A percentile compares a stretch with the other conserved stretches of the same genome.
Conservation (phyloP, 2,797 vertebrate genomes). For the Crenuchus spilurus region DNA sequence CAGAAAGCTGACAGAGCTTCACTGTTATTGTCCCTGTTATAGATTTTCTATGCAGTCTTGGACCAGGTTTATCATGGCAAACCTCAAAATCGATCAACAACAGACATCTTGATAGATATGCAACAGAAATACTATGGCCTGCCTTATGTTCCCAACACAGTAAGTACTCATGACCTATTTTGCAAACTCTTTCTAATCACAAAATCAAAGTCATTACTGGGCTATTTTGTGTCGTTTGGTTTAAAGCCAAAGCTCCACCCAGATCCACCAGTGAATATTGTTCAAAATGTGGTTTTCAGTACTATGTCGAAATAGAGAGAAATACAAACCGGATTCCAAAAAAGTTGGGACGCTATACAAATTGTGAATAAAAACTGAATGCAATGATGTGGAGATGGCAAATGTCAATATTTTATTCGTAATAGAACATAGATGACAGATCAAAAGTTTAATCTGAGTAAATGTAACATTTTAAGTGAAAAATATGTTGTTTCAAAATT, state of each 20-base stretch:
- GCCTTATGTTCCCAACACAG: conserved; percentile 89
- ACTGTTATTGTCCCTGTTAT: conserved; percentile 23
- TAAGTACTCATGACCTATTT: conserved; percentile 56
- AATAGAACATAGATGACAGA: no score
- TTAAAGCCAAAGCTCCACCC: neutral
- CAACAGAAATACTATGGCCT: conserved; percentile 92
- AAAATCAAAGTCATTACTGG: neutral
- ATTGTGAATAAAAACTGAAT: no score
- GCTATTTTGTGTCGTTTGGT: neutral
- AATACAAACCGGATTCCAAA: no score
- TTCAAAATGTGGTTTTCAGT: no score
- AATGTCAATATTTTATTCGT: no score
- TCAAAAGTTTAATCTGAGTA: no score
- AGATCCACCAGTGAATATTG: no score
- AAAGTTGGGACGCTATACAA: no score
- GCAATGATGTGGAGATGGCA: no score
- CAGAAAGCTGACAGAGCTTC: neutral
- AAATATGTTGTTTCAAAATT: no score
- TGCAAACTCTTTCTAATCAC: neutral
- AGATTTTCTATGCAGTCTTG: conserved; percentile 95
- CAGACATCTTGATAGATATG: conserved; percentile 88
- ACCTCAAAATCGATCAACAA: conserved; percentile 86
- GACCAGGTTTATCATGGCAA: conserved; percentile 94
- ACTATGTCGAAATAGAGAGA: no score
- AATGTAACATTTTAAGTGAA: no score